Base-by-base conservation (phyloP, 1,140 invertebrate species). In the Apocrypta bakeri region DNA sequence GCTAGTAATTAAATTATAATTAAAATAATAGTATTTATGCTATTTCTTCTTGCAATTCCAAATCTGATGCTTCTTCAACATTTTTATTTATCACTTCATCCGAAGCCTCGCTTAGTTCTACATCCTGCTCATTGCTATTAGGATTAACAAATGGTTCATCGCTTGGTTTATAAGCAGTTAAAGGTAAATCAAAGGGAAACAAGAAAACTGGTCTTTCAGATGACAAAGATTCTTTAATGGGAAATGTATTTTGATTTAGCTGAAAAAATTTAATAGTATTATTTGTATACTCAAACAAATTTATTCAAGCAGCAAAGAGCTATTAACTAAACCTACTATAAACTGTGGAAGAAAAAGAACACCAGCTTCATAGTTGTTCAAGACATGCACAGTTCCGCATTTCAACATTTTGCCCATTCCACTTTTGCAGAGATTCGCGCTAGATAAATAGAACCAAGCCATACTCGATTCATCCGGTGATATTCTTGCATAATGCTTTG, bases 391-490 rank as follows among this genome's bases (percentile, higher is more conserved):
- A 78, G 92, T 88, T 11, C 61, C 12, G n/a, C 4, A 17, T 93
- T 92, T 79, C 94, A 94, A 85, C n/a, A 92, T 93, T 33, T 68
- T 79, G 79, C 98, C 98, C 98, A 98, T 99, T 1, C 98, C 98
- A 24, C 98, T 97, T 93, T 98, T 99, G 21, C 98, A 98, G 3
- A 99, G 90, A 92, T 99, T 99, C 0, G 96, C 97, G 85, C 97
- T 98, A 0, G 97, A 98, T 0, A 99, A 92, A 0, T 98, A 90
- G 88, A 97, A 98, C 95, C 96, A 97, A 82, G 94, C 95, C 83
- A 94, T 93, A 88, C 93, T 91, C 73, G 92, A 92, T 68, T 91
- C 87, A 92, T 94, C 95, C 81, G 92, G 95, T 0, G 96, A 96
- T 3, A 96, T 88, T 72, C 98, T 93, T 0, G 94, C 94, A 89